Evolutionary conservation across 2,797 vertebrate genomes (phyloP), one percentile per base, ranked within the genome.

Genomic region (Sebastes iracundus): DNA sequence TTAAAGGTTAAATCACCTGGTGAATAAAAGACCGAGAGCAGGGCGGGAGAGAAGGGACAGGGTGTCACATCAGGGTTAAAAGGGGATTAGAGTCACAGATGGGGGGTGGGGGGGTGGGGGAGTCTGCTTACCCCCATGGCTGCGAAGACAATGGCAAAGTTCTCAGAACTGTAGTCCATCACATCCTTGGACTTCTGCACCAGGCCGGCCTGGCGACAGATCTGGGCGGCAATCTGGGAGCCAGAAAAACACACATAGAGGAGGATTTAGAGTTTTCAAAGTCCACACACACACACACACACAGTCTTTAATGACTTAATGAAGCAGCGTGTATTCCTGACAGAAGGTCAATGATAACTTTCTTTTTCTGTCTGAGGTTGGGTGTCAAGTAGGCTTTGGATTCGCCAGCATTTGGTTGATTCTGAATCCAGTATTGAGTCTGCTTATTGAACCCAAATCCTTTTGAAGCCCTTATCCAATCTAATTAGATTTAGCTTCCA

Each of bases 131-230:
- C 95, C 90, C 94, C 95, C 95, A 96, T 94, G 81, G 96, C 95
- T 79, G 96, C 96, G 52, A 97, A 97, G 52, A 95, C 94, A 72
- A 96, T 97, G 84, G 96, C 96, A 72, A 97, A 97, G 95, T 97
- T 97, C 1, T 96, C 96, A 0, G 88, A 68, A 13, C 93, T 96
- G 90, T 96, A 96, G 93, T 97, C 96, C 95, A 96, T 95, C 80
- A 96, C 96, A 68, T 96, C 96, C 84, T 97, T 97, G 38, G 96
- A 91, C 84, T 97, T 96, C 89, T 97, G 86, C 62, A 95, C 95
- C 76, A 97, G 89, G 7, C 96, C 96, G 6, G 95, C 96, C 92
- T 96, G 94, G 55, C 97, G 96, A 93, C 96, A 95, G 84, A 94
- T 96, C 90, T 95, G 92, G 25, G 94, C 95, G 46, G 95, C 95